Evolutionary conservation across 2,797 vertebrate species (phyloP).

Genomic region (Hozukius guyotensis): DNA sequence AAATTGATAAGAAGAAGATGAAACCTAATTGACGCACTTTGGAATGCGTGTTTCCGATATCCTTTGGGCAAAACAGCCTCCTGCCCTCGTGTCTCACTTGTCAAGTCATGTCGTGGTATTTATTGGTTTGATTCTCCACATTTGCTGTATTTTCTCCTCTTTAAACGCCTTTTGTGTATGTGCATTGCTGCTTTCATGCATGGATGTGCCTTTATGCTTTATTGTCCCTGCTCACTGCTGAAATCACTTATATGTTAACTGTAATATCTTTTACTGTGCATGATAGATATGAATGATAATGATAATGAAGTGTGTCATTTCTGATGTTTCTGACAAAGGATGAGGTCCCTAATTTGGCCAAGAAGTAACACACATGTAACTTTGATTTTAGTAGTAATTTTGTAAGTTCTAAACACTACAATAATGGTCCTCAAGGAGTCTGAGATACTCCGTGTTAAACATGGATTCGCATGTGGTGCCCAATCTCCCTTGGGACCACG

Average conservation of each 20-base stretch:
- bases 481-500: background rate
- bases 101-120: conserved; percentile 85
- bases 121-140: conserved; percentile 73
- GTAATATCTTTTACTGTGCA: background rate
- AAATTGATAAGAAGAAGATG: conserved; percentile 33
- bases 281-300: background rate
- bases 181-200: background rate
- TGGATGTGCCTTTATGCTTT: background rate
- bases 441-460: background rate
- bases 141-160: conserved; percentile 55
- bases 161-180: conserved; percentile 4
- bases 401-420: background rate
- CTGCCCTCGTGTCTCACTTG: conserved; percentile 75
- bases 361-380: background rate
- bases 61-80: conserved; percentile 72
- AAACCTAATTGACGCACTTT: conserved; percentile 45
- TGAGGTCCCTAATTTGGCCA: background rate
- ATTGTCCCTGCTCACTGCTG: background rate
- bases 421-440: background rate
- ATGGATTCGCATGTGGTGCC: background rate
- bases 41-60: conserved; percentile 71
- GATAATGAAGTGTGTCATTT: background rate
- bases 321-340: background rate
- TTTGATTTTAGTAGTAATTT: background rate
- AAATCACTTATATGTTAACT: background rate